Conservation (phyloP, 2,113 vertebrate species). For the Lanius collurio region DNA sequence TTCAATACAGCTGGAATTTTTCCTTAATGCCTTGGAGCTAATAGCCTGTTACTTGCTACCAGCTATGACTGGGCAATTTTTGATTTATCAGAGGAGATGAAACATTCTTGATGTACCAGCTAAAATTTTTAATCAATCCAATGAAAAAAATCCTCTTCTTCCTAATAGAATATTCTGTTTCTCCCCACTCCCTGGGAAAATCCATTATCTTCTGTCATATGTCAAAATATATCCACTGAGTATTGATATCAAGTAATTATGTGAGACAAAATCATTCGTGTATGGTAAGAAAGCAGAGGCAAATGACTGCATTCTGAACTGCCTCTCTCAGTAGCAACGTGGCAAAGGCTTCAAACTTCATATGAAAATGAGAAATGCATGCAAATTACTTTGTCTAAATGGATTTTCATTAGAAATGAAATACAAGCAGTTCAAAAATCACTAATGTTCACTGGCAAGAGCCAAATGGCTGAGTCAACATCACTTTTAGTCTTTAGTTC, state of each 20-base stretch:
- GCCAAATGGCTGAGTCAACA: conserved; percentile 56
- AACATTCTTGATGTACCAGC: background rate
- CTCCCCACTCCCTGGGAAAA: background rate
- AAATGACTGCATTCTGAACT: background rate
- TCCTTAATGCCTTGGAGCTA: background rate
- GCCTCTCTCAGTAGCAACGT: background rate
- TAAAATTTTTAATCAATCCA: conserved; percentile 13
- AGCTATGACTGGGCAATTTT: conserved; percentile 6
- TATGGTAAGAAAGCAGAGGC: background rate
- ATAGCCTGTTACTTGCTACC: background rate
- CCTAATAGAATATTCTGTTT: conserved; percentile 29
- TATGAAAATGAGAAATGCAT: conserved; percentile 14
- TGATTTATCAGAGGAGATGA: background rate
- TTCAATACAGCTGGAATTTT: background rate
- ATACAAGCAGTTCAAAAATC: conserved; percentile 32
- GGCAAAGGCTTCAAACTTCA: conserved; percentile 2
- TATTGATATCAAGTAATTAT: conserved; percentile 38
- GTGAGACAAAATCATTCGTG: background rate
- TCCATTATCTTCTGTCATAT: conserved; percentile 20
- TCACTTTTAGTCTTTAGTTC: conserved; percentile 29
- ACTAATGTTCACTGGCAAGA: conserved; percentile 32
- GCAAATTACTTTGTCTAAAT: conserved; percentile 59
- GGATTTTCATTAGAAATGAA: conserved; percentile 53
- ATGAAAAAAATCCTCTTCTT: background rate
- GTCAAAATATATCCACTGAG: conserved; percentile 22